Base-by-base conservation (phyloP, 1,140 invertebrate genomes). In the Ostrea denselamellosa region DNA sequence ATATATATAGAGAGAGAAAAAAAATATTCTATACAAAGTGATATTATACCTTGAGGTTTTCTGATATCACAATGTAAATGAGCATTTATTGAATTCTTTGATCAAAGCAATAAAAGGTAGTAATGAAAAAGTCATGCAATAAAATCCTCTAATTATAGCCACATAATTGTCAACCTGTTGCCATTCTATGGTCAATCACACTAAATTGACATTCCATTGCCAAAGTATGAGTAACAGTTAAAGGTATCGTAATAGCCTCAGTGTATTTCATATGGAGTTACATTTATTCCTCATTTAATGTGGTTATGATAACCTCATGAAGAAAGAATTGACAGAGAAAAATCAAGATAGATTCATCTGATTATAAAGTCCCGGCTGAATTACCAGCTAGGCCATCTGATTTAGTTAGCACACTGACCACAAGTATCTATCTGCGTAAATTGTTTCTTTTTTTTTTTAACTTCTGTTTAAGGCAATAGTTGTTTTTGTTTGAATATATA, bases 141-240 rank as follows among this genome's bases (percentile, higher is more conserved):
- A 77, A 77, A 77, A 34, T 77, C 17, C 10, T 77, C 68, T 25
- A 77, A 77, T 77, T 77, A 77, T 77, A 34, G 68, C 25, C 28
- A 77, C 28, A 77, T 77, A 34, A 77, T 34, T 77, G 68, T 34
- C 28, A 14, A 12, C 68, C 25, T 25, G 8, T 77, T 34, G 34
- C 5, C 34, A 62, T 62, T 62, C 14, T 19, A 62, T 62, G 17
- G 56, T 17, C 17, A 62, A 62, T 62, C 17, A 19, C 56, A 62
- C 17, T 2, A 44, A 44, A 77, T 77, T 28, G 34, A 77, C 68
- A 77, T 77, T 44, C 25, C 10, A 77, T 77, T 77, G 9, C 68
- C 28, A 34, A 34, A 77, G 56, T 62, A 44, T 44, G 56, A 62
- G 56, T n/a, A 62, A 62, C 56, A 19, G 17, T 62, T 7, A 62